Percentiles rank a stretch among this genome's conserved stretches.
phyloP scores from a whole-genome alignment of 2,888 invertebrate genomes.

The Callyntrura guangdongensis region DNA sequence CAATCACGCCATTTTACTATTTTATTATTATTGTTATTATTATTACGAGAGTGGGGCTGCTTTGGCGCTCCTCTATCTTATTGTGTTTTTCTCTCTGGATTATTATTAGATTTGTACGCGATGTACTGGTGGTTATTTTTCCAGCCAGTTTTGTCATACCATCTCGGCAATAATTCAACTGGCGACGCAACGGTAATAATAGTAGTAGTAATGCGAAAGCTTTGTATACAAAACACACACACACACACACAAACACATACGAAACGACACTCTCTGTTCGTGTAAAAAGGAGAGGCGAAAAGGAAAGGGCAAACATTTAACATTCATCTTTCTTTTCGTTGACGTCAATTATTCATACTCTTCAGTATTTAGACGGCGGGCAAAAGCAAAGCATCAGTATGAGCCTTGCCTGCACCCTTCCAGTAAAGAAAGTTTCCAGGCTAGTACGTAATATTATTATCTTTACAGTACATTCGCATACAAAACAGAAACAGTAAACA shows the following conservation, averaged over 20 bases:
- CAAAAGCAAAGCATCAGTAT: background rate
- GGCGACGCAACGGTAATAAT: slow-evolving; percentile 45
- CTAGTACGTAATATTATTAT: background rate
- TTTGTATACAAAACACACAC: background rate
- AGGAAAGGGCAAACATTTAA: slow-evolving; percentile 75
- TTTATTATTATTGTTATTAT: slow-evolving; percentile 56
- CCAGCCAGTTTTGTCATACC: slow-evolving; percentile 40
- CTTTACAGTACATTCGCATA: background rate
- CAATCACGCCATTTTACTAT: slow-evolving; percentile 44
- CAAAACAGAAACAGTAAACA: slow-evolving; percentile 14
- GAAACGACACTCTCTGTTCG: background rate
- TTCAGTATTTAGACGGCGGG: background rate
- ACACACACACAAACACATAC: background rate
- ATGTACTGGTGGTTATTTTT: slow-evolving; percentile 45
- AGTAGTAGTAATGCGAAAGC: background rate
- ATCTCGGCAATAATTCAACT: slow-evolving; percentile 62
- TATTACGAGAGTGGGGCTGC: background rate
- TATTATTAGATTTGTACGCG: slow-evolving; percentile 52
- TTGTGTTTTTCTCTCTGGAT: background rate
- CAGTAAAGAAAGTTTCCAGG: background rate
- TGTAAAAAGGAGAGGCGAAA: slow-evolving; percentile 28
- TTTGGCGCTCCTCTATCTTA: background rate
- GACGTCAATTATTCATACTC: slow-evolving; percentile 69
- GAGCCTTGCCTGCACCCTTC: background rate
- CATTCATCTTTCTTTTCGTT: slow-evolving; percentile 73